Evolutionary conservation across 1,140 invertebrate species (phyloP).

Genomic region (Drosophila busckii): DNA sequence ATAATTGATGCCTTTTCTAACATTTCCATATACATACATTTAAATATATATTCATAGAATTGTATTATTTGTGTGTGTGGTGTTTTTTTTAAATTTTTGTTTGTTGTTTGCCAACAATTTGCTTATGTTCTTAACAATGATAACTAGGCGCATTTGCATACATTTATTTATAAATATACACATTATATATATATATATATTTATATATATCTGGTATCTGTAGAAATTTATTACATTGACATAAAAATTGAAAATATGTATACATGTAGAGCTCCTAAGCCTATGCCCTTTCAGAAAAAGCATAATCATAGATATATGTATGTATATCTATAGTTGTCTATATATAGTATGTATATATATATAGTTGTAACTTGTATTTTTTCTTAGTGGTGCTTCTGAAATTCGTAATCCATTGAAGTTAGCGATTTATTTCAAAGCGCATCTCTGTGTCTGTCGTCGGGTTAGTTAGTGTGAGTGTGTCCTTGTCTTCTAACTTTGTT

Average conservation of each 20-base stretch:
- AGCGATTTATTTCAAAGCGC: background rate
- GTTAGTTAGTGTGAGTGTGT: slow-evolving; percentile 1
- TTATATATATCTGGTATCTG: slow-evolving; percentile 24
- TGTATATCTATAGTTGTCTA: slow-evolving; percentile 12
- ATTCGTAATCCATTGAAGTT: background rate
- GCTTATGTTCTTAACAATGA: slow-evolving; percentile 61
- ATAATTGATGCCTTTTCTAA: slow-evolving; percentile 5
- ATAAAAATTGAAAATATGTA: slow-evolving; percentile 47
- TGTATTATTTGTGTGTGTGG: slow-evolving; percentile 11
- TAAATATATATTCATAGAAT: slow-evolving; percentile 9
- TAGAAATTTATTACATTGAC: slow-evolving; percentile 47
- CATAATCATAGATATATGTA: slow-evolving; percentile 3
- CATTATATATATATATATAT: slow-evolving; percentile 35
- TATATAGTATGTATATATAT: slow-evolving; percentile 14
- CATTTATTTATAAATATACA: slow-evolving; percentile 32
- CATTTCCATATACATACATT: background rate
- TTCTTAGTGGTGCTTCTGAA: too few relatives aligned
- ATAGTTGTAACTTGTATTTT: background rate
- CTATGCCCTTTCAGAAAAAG: slow-evolving; percentile 14
- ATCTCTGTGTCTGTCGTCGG: slow-evolving; percentile 10
- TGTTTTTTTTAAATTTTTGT: slow-evolving; percentile 10
- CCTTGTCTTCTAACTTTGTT: slow-evolving; percentile 6
- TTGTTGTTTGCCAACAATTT: too few relatives aligned
- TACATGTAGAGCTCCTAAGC: background rate
- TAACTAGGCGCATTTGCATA: slow-evolving; percentile 40